Base-by-base conservation (phyloP, 2,797 vertebrate genomes). In the Diglossa cyanea region DNA sequence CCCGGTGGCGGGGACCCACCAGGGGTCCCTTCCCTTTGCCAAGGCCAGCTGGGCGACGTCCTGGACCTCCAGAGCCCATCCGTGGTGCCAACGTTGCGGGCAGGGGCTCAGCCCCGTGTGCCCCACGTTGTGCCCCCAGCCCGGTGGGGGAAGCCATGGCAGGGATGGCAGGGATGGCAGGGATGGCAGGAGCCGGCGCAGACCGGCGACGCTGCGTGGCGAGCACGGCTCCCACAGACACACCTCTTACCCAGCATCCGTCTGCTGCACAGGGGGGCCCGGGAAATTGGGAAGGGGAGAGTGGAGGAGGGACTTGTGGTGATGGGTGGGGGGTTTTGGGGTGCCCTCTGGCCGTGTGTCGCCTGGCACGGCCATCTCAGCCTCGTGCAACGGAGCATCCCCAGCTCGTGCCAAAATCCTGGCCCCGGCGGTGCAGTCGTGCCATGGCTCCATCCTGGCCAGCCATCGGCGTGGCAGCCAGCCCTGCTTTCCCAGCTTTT, bases 241-340 rank as follows among this genome's bases (percentile, higher is more conserved):
- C 97, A 86, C 96, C 96, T 96, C 96, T 96, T 97, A 96, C 95
- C 96, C 96, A 95, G 92, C 94, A 91, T 96, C 84, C 96, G 51
- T 80, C 95, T 91, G 95, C 91, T 12, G 48, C 9, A 4, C 3
- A 84, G 93, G 80, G 86, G 91, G 85, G 84, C 77, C 94, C 13
- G 13, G 95, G 83, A 94, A 93, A 94, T 75, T 78, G 93, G 95
- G 90, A 93, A 94, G 50, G 86, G 92, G 92, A 91, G 81, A 83
- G 67, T 0, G 35, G 90, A 96, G 95, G 91, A 88, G 93, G 95
- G 94, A 89, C 92, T 96, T 94, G 4, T 76, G 33, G 58, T 0
- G 14, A 85, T 53, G 93, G 87, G 71, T 80, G 82, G 94, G 50
- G 50, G 82, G 44, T 37, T 93, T 90, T 48, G 90, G 94, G 95